phyloP scores from a whole-genome alignment of 1,140 invertebrate genomes.

The Papilio glaucus region DNA sequence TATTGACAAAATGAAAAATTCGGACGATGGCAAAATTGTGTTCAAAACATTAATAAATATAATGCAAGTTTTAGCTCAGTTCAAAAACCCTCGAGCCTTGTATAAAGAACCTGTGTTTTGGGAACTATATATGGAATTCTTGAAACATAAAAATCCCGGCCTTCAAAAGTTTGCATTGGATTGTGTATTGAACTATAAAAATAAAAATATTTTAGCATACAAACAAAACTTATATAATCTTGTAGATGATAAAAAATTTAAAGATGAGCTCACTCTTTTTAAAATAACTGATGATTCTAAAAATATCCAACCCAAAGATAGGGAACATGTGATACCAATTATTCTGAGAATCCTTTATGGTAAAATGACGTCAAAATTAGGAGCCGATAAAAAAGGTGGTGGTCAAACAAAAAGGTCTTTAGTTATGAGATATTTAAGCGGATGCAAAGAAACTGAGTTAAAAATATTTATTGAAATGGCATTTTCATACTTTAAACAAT shows the following conservation, averaged over 20 bases:
- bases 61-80: slow-evolving; percentile 90
- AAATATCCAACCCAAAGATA: slow-evolving; percentile 88
- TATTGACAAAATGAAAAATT: slow-evolving; percentile 61
- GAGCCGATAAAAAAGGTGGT: slow-evolving; percentile 88
- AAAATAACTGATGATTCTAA: slow-evolving; percentile 89
- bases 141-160: slow-evolving; percentile 89
- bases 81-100: slow-evolving; percentile 91
- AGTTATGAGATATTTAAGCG: slow-evolving; percentile 93
- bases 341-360: slow-evolving; percentile 94
- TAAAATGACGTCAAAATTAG: slow-evolving; percentile 92
- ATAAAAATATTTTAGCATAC: slow-evolving; percentile 89
- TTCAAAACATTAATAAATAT: slow-evolving; percentile 88
- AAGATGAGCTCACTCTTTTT: slow-evolving; percentile 92
- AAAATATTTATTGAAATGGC: slow-evolving; percentile 92
- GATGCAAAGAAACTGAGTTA: slow-evolving; percentile 91
- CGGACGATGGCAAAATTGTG: slow-evolving; percentile 77
- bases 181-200: slow-evolving; percentile 93
- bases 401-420: slow-evolving; percentile 88
- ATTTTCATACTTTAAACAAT: slow-evolving; percentile 89
- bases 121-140: slow-evolving; percentile 90
- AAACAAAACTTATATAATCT: slow-evolving; percentile 90
- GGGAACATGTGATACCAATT: slow-evolving; percentile 90
- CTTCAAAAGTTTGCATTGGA: slow-evolving; percentile 94
- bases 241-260: slow-evolving; percentile 94
- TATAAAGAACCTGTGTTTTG: slow-evolving; percentile 90